A percentile compares a stretch with the other conserved stretches of the same genome.
phyloP scores from a whole-genome alignment of 2,797 vertebrate genomes.

The Tragelaphus eurycerus region DNA sequence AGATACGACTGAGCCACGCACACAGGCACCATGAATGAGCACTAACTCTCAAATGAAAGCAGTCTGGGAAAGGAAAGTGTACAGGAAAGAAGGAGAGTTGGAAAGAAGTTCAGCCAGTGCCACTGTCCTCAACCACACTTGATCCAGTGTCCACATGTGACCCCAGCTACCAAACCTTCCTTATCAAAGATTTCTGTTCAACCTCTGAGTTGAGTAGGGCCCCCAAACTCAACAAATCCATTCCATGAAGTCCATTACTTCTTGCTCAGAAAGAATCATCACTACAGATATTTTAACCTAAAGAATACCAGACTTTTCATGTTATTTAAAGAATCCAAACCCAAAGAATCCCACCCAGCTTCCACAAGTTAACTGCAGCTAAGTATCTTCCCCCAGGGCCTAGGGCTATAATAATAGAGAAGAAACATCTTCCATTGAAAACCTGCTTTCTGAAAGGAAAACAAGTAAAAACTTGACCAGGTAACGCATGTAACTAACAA shows the following conservation, averaged over 20 bases:
- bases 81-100: neutral
- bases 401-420: neutral
- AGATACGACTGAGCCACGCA: neutral
- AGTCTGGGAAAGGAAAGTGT: neutral
- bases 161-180: neutral
- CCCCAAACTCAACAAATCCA: neutral
- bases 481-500: neutral
- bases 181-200: neutral
- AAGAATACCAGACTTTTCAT: neutral
- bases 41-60: neutral
- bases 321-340: neutral
- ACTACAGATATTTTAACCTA: neutral
- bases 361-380: neutral
- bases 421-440: neutral
- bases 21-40: neutral
- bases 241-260: neutral
- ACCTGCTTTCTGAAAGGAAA: neutral
- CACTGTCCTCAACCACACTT: neutral
- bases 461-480: neutral
- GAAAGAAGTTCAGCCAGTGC: neutral
- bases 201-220: neutral
- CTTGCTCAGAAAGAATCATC: neutral
- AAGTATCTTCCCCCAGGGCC: neutral
- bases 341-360: neutral
- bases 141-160: neutral